Evolutionary conservation across 2,797 vertebrate species (phyloP), one percentile per base, ranked within the genome.

Genomic region (Siniperca scherzeri): DNA sequence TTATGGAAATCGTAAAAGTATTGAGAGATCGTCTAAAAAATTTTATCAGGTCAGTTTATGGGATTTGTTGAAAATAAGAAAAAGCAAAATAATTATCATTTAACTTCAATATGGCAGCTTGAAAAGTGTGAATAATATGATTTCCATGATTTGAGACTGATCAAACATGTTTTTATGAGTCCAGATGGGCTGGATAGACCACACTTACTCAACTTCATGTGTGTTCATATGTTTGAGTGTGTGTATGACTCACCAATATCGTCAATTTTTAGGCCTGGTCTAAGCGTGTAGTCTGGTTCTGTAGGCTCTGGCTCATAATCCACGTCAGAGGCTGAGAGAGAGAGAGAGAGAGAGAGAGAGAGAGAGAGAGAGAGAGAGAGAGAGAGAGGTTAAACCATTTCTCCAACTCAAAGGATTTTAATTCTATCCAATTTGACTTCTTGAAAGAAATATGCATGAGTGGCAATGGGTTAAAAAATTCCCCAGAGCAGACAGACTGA

Each of bases 221-320:
- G 59, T 70, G 25, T n/a, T n/a, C 60, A 5, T 42, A 55, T 1
- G 70, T 64, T 82, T 52, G 55, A 12, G 56, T 69, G 61, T 22
- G 44, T 7, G 55, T 33, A 1, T 80, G 84, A 96, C 97, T 97
- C 96, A 99, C 98, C 98, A 78, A 98, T 94, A 91, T 98, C 97
- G 89, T 98, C 97, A 56, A 98, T 97, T 95, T 97, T 98, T 94
- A 99, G 96, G 92, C 97, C 97, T 52, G 98, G 98, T 94, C 96
- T 97, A 91, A 98, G 96, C 67, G 97, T 99, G 95, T 98, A 97
- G 95, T 97, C 97, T 78, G 97, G 96, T 92, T 98, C 96, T 89
- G 97, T 98, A 66, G 97, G 97, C 46, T 95, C 95, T 67, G 94
- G 95, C 91, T 97, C 97, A 93, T 99, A 97, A 68, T 98, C 97